Conservation (phyloP, 1,140 invertebrate species). For the Propsilocerus akamusi region DNA sequence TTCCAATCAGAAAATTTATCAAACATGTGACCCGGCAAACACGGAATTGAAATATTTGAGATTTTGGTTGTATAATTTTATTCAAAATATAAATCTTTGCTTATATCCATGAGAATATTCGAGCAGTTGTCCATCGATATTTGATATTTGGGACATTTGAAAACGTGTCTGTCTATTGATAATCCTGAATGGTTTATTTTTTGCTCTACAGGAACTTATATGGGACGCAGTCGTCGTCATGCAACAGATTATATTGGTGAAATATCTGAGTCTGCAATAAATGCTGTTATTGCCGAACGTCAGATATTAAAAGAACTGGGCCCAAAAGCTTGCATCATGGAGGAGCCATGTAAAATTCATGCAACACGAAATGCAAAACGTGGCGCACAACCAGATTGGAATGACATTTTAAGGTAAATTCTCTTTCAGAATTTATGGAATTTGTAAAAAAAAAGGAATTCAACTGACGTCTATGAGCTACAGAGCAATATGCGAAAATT, state of each 20-base stretch:
- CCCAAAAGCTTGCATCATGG: constrained; percentile 42
- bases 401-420: constrained; percentile 38
- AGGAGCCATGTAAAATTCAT: constrained; percentile 41
- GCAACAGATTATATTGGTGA: constrained; percentile 18
- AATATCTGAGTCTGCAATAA: constrained; percentile 22
- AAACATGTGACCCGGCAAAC: too few relatives aligned
- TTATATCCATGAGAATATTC: too few relatives aligned
- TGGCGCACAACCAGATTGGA: constrained; percentile 30
- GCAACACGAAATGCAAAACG: constrained; percentile 25
- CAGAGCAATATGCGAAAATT: too few relatives aligned
- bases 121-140: too few relatives aligned
- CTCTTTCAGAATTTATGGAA: too few relatives aligned
- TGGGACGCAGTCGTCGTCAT: constrained; percentile 27
- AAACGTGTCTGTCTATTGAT: background rate
- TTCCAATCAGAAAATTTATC: too few relatives aligned
- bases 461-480: too few relatives aligned
- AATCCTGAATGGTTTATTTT: background rate
- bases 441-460: too few relatives aligned
- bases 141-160: too few relatives aligned
- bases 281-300: constrained; percentile 40
- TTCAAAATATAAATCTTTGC: background rate
- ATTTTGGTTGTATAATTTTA: background rate
- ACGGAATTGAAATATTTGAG: background rate
- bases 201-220: constrained; percentile 37
- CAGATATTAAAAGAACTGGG: constrained; percentile 40